These are phyloP conservation scores for Theocolax elegans DNA, from an alignment of 1,140 invertebrate genomes.

Conservation along the genomic window DNA sequence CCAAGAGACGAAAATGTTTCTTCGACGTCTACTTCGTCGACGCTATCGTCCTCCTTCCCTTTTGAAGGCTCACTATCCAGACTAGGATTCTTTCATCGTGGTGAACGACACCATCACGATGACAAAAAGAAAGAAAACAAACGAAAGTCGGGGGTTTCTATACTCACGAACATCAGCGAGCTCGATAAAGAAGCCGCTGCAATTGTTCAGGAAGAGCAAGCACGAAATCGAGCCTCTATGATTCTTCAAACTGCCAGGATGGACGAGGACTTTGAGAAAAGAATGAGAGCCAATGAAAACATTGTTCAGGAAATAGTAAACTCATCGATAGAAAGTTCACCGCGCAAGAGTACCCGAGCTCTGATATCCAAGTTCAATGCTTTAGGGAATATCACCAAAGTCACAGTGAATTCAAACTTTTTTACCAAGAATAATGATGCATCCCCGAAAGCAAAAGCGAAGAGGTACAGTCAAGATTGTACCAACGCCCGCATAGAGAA, in stretches of 20 bases:
- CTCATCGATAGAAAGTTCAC: conserved; percentile 59
- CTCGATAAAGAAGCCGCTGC: conserved; percentile 81
- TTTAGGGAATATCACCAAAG: conserved; percentile 70
- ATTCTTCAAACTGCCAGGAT: conserved; percentile 53
- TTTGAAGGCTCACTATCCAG: conserved; percentile 54
- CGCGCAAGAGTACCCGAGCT: conserved; percentile 67
- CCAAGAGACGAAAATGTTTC: conserved; percentile 46
- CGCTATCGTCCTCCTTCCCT: conserved; percentile 35
- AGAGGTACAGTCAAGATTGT: conserved; percentile 34
- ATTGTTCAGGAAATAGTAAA: conserved; percentile 59
- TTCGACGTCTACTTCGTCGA: conserved; percentile 37
- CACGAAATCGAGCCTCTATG: conserved; percentile 56
- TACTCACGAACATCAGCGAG: conserved; percentile 83
- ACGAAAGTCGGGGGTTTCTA: conserved; percentile 72
- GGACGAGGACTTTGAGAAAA: conserved; percentile 57
- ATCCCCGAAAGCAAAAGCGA: conserved; percentile 29
- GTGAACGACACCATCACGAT: conserved; percentile 59
- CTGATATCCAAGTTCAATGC: conserved; percentile 75
- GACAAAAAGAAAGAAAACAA: conserved; percentile 63
- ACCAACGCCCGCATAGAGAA: conserved; percentile 38
- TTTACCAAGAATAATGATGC: conserved; percentile 46
- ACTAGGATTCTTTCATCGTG: conserved; percentile 55
- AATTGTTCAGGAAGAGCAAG: conserved; percentile 74
- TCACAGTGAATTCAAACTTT: conserved; percentile 68
- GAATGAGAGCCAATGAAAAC: conserved; percentile 53